A percentile compares a stretch with the other conserved stretches of the same genome.
Conservation (phyloP, 2,888 invertebrate genomes). For the Drosophila prolongata region DNA sequence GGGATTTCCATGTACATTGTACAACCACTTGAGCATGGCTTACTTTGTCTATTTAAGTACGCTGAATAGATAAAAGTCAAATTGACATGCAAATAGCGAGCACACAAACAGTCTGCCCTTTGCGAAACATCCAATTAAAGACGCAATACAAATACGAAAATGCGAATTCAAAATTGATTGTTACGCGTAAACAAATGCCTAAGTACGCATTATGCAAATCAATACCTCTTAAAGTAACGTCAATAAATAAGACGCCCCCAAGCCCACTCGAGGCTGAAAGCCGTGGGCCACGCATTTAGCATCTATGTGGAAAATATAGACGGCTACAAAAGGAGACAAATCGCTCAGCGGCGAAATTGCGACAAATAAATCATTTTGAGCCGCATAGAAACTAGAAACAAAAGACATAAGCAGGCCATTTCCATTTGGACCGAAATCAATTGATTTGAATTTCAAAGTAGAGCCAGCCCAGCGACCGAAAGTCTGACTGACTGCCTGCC, state of each 20-base stretch:
- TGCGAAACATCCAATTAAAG: conserved; percentile 77
- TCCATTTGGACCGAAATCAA: conserved; percentile 76
- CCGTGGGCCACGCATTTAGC: conserved; percentile 13
- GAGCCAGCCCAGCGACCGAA: conserved; percentile 25
- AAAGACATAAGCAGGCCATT: conserved; percentile 78
- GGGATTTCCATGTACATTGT: conserved; percentile 71
- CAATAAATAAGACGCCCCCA: conserved; percentile 68
- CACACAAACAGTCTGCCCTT: conserved; percentile 43
- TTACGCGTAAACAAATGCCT: conserved; percentile 80
- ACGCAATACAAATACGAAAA: conserved; percentile 67
- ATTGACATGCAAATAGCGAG: conserved; percentile 74
- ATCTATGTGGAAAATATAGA: conserved; percentile 7
- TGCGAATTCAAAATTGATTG: conserved; percentile 79
- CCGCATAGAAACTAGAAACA: conserved; percentile 68
- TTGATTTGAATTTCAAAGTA: conserved; percentile 80
- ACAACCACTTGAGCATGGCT: conserved; percentile 67
- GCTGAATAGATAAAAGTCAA: conserved; percentile 71
- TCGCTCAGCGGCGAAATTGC: conserved; percentile 79
- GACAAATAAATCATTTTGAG: conserved; percentile 82
- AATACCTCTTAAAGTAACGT: conserved; percentile 78
- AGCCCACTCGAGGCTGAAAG: conserved; percentile 3
- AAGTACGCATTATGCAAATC: conserved; percentile 80
- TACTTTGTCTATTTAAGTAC: conserved; percentile 57
- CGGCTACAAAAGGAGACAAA: conserved; percentile 54
- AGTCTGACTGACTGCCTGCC: conserved; percentile 21